phyloP scores from a whole-genome alignment of 2,888 invertebrate genomes.

The Sialis lutaria region DNA sequence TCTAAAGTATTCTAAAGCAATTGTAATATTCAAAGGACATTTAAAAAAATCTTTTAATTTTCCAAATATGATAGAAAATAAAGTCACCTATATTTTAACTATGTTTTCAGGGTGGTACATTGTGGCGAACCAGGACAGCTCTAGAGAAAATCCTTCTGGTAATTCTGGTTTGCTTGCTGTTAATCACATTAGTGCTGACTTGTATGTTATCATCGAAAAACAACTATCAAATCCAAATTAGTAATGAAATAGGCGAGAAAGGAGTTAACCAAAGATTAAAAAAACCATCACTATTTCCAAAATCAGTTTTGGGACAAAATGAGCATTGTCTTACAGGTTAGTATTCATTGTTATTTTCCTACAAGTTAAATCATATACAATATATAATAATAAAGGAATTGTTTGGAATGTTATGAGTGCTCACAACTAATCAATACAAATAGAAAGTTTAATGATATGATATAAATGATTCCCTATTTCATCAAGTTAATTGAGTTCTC shows the following conservation, averaged over 20 bases:
- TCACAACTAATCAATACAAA: too few relatives aligned
- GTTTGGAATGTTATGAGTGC: too few relatives aligned
- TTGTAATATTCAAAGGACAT: background rate
- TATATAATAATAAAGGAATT: too few relatives aligned
- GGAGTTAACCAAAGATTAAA: background rate
- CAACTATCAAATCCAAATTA: conserved; percentile 5
- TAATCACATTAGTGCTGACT: conserved; percentile 40
- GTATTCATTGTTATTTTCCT: too few relatives aligned
- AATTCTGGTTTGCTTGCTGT: conserved; percentile 32
- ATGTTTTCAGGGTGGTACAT: conserved; percentile 45
- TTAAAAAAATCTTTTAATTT: too few relatives aligned
- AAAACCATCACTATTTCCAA: background rate
- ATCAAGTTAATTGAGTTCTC: too few relatives aligned
- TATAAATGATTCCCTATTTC: too few relatives aligned
- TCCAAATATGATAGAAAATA: too few relatives aligned
- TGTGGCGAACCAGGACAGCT: conserved; percentile 56
- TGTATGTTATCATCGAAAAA: conserved; percentile 31
- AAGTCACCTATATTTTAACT: conserved; percentile 2
- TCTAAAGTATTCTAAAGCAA: background rate
- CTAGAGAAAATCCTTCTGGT: conserved; percentile 53
- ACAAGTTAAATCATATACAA: too few relatives aligned
- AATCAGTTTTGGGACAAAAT: background rate
- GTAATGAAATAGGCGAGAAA: background rate
- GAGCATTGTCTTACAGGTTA: conserved; percentile 2
- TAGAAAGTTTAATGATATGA: too few relatives aligned